These are phyloP conservation scores for Erebia aethiops DNA, from an alignment of 2,888 invertebrate species.

Conservation along the genomic window DNA sequence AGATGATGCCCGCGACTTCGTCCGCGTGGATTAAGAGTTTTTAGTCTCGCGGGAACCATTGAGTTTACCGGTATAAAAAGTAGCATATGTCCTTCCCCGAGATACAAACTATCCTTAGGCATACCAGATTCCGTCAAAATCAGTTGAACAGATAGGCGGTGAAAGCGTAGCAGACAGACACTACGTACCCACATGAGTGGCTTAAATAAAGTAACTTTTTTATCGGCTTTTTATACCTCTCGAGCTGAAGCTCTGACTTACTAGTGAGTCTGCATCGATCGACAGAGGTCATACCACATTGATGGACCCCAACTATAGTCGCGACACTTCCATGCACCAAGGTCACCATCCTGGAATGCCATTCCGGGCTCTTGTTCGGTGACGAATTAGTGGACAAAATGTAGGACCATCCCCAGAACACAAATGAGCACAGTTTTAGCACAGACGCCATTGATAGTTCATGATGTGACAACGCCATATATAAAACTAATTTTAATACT, in stretches of 20 bases:
- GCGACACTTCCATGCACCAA: slow-evolving; percentile 67
- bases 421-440: slow-evolving; percentile 61
- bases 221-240: too few species aligned
- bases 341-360: slow-evolving; percentile 64
- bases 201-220: too few species aligned
- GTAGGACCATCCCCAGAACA: slow-evolving; percentile 65
- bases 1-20: too few species aligned
- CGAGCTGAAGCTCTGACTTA: slow-evolving; percentile 45
- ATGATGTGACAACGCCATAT: slow-evolving; percentile 51
- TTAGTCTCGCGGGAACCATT: too few species aligned
- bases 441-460: slow-evolving; percentile 56
- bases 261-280: slow-evolving; percentile 55
- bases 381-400: slow-evolving; percentile 46
- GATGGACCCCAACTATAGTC: slow-evolving; percentile 56
- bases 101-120: too few species aligned
- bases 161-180: too few species aligned
- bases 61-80: too few species aligned
- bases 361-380: slow-evolving; percentile 58
- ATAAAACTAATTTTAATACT: background rate
- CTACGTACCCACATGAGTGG: too few species aligned
- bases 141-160: too few species aligned
- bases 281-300: slow-evolving; percentile 56
- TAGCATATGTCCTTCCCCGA: too few species aligned
- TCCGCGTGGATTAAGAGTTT: too few species aligned
- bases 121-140: too few species aligned